These are phyloP conservation scores for Cinclus cinclus DNA, from an alignment of 2,113 vertebrate genomes.

Conservation along the genomic window DNA sequence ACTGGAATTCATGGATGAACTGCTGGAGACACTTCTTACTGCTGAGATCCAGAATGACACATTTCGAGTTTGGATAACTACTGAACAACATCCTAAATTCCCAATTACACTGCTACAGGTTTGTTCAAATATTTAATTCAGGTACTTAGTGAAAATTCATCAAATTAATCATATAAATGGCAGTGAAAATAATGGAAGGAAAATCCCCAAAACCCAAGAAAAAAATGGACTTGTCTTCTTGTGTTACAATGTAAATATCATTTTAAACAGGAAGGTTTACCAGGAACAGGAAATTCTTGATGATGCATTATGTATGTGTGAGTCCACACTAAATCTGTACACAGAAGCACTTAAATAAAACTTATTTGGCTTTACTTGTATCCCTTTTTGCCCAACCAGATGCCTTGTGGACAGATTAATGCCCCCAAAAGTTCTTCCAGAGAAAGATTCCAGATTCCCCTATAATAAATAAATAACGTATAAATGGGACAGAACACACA, in stretches of 20 bases:
- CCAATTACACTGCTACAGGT: conserved; percentile 79
- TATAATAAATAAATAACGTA: neutral
- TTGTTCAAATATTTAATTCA: conserved; percentile 20
- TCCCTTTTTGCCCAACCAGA: neutral
- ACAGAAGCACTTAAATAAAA: neutral
- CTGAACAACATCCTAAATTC: conserved; percentile 76
- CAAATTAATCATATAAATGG: neutral
- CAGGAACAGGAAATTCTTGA: neutral
- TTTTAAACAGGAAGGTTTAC: neutral
- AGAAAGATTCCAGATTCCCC: neutral
- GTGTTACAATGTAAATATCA: neutral
- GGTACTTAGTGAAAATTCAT: neutral
- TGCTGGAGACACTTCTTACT: conserved; percentile 67
- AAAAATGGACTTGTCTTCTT: neutral
- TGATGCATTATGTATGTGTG: neutral
- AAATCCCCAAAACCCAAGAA: neutral
- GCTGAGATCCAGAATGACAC: conserved; percentile 64
- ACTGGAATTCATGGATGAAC: conserved; percentile 79
- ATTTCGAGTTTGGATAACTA: conserved; percentile 80
- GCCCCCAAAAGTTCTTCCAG: neutral
- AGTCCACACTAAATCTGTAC: neutral
- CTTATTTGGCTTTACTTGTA: neutral
- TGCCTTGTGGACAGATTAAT: neutral
- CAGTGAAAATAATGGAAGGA: neutral
- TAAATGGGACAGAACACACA: neutral